Base-by-base conservation (phyloP, 2,888 invertebrate genomes). In the Epistrophe grossulariae region DNA sequence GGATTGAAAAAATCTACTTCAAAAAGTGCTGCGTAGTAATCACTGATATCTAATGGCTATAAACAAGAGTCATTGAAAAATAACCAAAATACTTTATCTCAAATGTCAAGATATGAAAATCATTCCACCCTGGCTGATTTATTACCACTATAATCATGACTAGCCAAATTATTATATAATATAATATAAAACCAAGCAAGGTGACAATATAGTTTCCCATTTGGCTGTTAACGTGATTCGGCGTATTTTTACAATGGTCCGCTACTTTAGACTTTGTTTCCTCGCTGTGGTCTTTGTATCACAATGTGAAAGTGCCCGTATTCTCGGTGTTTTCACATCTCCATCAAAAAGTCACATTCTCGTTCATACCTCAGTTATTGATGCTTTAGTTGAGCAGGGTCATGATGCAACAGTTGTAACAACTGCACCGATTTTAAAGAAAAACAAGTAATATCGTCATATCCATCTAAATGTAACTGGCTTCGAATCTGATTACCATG, bases 271-370 rank as follows among this genome's bases (percentile, higher is more conserved):
- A 28, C 17, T 62, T 17, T 10, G 74, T 55, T 4, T 79, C 9
- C 17, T 68, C 7, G 4, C 48, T 2, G 40, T 48, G 55, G 10
- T 64, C 1, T 57, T 74, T 17, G 15, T 31, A 10, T 57, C 74
- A 2, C 55, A 77, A 4, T 66, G 71, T 48, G 59, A 85, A 4
- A 55, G 72, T 17, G 81, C 85, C 13, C 68, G 78, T 10, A 85
- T 85, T 70, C 79, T 89, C 9, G 87, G 88, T 15, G 24, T 89
- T 6, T 89, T 88, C 45, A 84, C 89, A n/a, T 79, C 88, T 24
- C 89, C 89, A 40, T 87, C 87, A 3, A 88, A 88, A 73, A 89
- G 90, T 11, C 90, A 90, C 55, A 45, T 89, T 10, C 17, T 89
- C 5, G 88, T 90, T 31, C 89, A 89, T 6, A 77, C 82, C 5